A percentile compares a stretch with the other conserved stretches of the same genome.
Conservation (phyloP, 2,888 invertebrate species). For the Eretmocerus hayati region DNA sequence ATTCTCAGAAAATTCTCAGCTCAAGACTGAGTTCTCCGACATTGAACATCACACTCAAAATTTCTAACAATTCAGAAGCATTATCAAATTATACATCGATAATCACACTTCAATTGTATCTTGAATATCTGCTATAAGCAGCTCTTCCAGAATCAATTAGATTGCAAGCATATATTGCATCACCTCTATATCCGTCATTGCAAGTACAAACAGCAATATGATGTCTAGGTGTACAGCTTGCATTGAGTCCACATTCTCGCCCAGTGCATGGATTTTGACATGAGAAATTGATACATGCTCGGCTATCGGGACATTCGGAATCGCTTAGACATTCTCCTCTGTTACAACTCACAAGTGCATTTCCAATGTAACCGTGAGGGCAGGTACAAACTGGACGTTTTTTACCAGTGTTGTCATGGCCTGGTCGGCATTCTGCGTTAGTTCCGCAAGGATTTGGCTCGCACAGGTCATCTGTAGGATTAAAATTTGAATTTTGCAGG, state of each 20-base stretch:
- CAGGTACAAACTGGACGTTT: constrained; percentile 84
- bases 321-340: constrained; percentile 76
- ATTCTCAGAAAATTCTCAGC: too few species aligned
- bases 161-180: constrained; percentile 53
- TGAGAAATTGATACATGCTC: constrained; percentile 71
- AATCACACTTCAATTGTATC: too few species aligned
- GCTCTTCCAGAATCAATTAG: constrained; percentile 26
- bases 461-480: constrained; percentile 81
- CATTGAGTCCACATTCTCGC: constrained; percentile 67
- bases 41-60: too few species aligned
- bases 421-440: constrained; percentile 73
- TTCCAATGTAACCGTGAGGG: constrained; percentile 69
- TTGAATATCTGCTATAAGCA: too few species aligned
- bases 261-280: constrained; percentile 65
- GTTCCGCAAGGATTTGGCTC: constrained; percentile 81
- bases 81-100: too few species aligned
- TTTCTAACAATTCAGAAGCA: too few species aligned
- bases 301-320: constrained; percentile 66
- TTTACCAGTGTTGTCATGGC: constrained; percentile 71
- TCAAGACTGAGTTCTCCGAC: too few species aligned
- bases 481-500: too few species aligned
- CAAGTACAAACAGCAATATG: constrained; percentile 81
- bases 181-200: constrained; percentile 59
- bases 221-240: constrained; percentile 66
- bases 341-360: constrained; percentile 64